Base-by-base conservation (phyloP, 1,140 invertebrate genomes). In the Drosophila bifasciata region DNA sequence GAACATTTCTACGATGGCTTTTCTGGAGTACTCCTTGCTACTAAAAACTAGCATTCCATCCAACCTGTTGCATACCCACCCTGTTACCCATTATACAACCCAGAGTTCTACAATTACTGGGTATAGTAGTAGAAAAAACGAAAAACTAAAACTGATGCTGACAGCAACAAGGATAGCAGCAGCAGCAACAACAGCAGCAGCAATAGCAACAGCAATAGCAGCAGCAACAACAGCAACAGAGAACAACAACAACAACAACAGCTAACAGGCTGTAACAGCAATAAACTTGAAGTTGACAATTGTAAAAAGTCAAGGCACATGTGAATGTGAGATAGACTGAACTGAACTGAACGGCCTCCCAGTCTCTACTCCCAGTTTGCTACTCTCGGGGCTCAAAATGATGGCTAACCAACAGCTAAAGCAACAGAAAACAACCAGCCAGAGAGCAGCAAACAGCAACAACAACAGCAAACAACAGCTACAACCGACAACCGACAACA, bases 271-370 rank as follows among this genome's bases (percentile, higher is more conserved):
- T 36, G 32, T 9, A 36, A 41, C 76, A 46, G 79, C 79, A 68
- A 85, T 85, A 89, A 81, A 84, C 70, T 85, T 88, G 73, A 76
- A 75, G 74, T 79, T 79, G 77, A 79, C 79, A 90, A 85, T 79
- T 75, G 79, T 69, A 76, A 80, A 90, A 70, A 86, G 60, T 55
- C 50, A 28, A 69, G 50, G 45, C 59, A 72, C 66, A 73, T 63
- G 59, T 75, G 79, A 78, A 72, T 62, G 71, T 63, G 59, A 71
- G 79, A 78, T 43, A 39, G 49, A 66, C 36, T 25, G 43, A 40
- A 23, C 36, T 25, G 43, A 40, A 19, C 41, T 40, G 49, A 50
- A 40, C 60, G 21, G 53, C 49, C 40, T 3, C 39, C 28, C 28
- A 28, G 28, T 28, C 28, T 3, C 28, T 9, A 2, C 6, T 28